A percentile compares a stretch with the other conserved stretches of the same genome.
phyloP scores from a whole-genome alignment of 2,797 vertebrate species.

The Rhadinocentrus ornatus region DNA sequence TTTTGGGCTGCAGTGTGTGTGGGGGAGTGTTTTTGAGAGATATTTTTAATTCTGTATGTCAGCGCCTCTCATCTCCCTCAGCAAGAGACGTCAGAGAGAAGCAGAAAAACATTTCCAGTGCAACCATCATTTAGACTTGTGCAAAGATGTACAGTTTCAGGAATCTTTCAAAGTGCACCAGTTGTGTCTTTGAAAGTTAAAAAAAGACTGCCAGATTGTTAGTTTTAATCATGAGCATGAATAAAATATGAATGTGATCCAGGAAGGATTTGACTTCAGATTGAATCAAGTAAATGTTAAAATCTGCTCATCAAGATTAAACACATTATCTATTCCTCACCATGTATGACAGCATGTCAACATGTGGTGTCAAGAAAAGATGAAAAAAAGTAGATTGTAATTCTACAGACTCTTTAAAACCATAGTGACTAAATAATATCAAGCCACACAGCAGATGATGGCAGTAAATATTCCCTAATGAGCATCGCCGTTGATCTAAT shows the following conservation, averaged over 20 bases:
- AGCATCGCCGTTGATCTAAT: slow-evolving; percentile 53
- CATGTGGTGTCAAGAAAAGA: slow-evolving; percentile 10
- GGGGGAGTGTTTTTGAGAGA: slow-evolving; percentile 77
- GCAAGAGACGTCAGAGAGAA: slow-evolving; percentile 72
- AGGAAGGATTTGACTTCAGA: slow-evolving; percentile 33
- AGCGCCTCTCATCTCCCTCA: slow-evolving; percentile 76
- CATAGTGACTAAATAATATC: slow-evolving; percentile 35
- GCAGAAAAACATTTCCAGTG: slow-evolving; percentile 65
- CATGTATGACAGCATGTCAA: slow-evolving; percentile 14
- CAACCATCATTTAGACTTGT: slow-evolving; percentile 52
- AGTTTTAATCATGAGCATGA: slow-evolving; percentile 46
- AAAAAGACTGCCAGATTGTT: slow-evolving; percentile 43
- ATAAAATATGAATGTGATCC: slow-evolving; percentile 52
- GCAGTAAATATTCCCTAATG: slow-evolving; percentile 45
- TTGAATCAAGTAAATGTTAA: slow-evolving; percentile 30
- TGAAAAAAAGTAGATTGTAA: slow-evolving; percentile 24
- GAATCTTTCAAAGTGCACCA: slow-evolving; percentile 54
- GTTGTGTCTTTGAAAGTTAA: slow-evolving; percentile 58
- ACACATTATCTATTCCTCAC: not conserved
- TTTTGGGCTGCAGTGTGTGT: slow-evolving; percentile 48
- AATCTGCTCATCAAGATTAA: slow-evolving; percentile 28
- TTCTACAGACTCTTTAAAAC: slow-evolving; percentile 27
- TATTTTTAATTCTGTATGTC: slow-evolving; percentile 82
- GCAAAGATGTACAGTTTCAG: slow-evolving; percentile 31
- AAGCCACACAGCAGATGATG: slow-evolving; percentile 36